Percentiles rank a stretch among this genome's conserved stretches.
Evolutionary conservation across 2,797 vertebrate species (phyloP).

Genomic region (Enteromius mattozi): DNA sequence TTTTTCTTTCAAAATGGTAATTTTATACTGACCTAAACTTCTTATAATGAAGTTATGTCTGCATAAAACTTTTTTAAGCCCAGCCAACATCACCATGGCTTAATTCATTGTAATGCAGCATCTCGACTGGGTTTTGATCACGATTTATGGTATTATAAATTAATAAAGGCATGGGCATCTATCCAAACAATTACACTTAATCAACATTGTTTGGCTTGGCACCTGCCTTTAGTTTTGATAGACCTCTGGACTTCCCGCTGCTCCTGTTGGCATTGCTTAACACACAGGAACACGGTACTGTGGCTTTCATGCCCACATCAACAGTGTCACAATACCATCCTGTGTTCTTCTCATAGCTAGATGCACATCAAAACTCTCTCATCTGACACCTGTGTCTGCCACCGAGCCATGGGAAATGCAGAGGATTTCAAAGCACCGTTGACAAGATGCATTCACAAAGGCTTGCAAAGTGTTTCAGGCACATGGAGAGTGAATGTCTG

Average conservation of each 20-base stretch:
- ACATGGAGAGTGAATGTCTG: constrained; percentile 11
- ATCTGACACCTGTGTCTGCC: constrained; percentile 55
- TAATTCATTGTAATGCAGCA: constrained; percentile 7
- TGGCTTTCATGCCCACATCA: constrained; percentile 40
- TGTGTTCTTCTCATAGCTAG: constrained; percentile 41
- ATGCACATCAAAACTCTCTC: constrained; percentile 39
- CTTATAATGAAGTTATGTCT: background rate
- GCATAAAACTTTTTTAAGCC: background rate
- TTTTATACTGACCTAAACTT: background rate
- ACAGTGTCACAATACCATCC: constrained; percentile 38
- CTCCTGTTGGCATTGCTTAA: background rate
- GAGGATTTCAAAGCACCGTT: constrained; percentile 57
- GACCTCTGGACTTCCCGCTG: background rate
- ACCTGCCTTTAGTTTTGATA: background rate
- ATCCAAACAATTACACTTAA: background rate
- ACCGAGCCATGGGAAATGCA: constrained; percentile 34
- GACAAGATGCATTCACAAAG: constrained; percentile 42
- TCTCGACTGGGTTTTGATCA: background rate
- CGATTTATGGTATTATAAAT: background rate
- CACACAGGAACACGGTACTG: background rate
- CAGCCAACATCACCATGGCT: background rate
- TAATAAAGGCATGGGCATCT: background rate
- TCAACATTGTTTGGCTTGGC: constrained; percentile 4
- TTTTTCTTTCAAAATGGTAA: background rate
- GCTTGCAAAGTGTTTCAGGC: constrained; percentile 26